phyloP scores from a whole-genome alignment of 2,113 vertebrate genomes.

The Lophochroa leadbeateri region DNA sequence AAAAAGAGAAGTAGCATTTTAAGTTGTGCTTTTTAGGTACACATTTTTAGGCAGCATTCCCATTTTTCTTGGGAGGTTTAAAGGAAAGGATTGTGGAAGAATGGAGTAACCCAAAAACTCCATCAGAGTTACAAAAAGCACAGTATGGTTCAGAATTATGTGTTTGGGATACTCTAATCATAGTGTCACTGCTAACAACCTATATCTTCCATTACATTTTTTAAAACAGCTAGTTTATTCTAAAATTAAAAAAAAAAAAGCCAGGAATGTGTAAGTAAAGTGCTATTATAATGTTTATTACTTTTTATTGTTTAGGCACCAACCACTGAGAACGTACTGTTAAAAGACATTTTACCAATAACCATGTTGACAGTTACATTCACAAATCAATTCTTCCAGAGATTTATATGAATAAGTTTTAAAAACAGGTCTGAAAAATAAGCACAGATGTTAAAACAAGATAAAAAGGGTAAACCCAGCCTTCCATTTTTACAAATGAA shows the following conservation, averaged over 20 bases:
- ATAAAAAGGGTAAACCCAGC: neutral
- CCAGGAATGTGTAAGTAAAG: neutral
- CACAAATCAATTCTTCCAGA: neutral
- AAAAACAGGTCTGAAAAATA: neutral
- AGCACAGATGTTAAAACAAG: neutral
- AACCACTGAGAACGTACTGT: neutral
- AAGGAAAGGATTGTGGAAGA: neutral
- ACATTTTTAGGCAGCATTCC: neutral
- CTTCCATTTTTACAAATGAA: neutral
- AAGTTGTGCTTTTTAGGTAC: conserved; percentile 1
- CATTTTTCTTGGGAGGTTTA: neutral
- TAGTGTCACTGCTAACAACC: neutral
- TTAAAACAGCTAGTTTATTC: neutral
- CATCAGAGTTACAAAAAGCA: neutral
- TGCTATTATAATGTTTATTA: neutral
- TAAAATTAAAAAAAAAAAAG: neutral
- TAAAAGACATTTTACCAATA: neutral
- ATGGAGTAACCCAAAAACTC: neutral
- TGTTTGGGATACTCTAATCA: neutral
- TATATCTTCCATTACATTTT: neutral
- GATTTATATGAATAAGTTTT: neutral
- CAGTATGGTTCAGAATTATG: neutral
- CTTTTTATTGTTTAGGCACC: neutral
- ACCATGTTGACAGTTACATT: neutral
- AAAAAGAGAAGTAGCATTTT: conserved; percentile 24